phyloP scores from a whole-genome alignment of 2,888 invertebrate genomes.

The Perizoma flavofasciatum region DNA sequence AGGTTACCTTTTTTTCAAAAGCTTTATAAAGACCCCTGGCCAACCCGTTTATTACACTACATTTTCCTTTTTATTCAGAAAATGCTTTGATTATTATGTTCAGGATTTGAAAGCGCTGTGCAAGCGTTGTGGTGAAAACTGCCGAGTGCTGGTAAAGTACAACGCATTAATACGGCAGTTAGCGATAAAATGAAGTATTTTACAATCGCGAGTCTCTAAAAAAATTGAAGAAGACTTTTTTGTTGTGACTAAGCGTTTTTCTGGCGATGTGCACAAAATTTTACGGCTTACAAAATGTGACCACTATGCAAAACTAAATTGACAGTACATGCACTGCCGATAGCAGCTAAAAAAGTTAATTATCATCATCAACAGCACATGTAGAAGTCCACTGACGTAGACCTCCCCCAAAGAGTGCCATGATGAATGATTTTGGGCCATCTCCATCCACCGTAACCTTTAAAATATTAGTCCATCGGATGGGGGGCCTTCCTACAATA shows the following conservation, averaged over 20 bases:
- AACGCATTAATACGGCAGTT: constrained; percentile 17
- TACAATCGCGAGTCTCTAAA: constrained; percentile 16
- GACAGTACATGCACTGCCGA: too few species aligned
- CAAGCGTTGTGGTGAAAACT: constrained; percentile 20
- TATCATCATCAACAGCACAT: too few species aligned
- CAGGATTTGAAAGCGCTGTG: constrained; percentile 21
- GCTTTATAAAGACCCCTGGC: neutral
- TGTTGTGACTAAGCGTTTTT: neutral
- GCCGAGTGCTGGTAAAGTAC: constrained; percentile 12
- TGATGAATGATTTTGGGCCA: too few species aligned
- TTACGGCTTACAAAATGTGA: neutral
- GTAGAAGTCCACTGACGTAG: too few species aligned
- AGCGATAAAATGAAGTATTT: constrained; percentile 16
- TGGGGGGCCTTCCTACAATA: too few species aligned
- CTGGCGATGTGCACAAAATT: neutral
- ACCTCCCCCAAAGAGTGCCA: too few species aligned
- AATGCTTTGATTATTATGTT: constrained; percentile 23
- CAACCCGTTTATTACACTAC: neutral
- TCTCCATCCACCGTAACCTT: too few species aligned
- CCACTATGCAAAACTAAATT: too few species aligned
- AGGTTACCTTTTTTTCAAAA: too few species aligned
- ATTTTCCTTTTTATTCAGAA: constrained; percentile 6
- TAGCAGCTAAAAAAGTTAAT: too few species aligned
- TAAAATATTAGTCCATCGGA: too few species aligned
- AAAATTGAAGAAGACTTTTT: constrained; percentile 3